Percentiles rank a stretch among this genome's conserved stretches.
These are phyloP conservation scores for Siniperca obscura DNA, from an alignment of 2,797 vertebrate genomes.

Conservation along the genomic window DNA sequence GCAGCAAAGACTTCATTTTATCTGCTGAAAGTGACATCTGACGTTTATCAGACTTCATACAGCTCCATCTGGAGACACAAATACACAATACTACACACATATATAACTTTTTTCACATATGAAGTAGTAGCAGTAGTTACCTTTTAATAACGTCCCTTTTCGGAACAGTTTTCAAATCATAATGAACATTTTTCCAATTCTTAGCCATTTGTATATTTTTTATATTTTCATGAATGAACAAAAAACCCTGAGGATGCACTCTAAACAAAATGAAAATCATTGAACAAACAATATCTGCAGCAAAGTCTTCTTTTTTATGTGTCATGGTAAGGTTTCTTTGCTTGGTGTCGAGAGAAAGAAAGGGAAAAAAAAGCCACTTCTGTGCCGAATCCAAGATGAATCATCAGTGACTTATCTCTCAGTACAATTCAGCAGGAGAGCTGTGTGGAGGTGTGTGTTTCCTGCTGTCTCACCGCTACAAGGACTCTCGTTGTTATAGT, in stretches of 20 bases:
- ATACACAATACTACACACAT: no score
- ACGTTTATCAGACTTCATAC: no score
- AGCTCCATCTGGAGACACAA: no score
- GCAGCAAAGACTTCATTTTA: no score
- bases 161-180: no score
- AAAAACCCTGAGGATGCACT: no score
- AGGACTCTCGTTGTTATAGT: background rate
- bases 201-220: background rate
- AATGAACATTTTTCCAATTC: background rate
- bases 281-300: background rate
- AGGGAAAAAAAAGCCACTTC: background rate
- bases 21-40: no score
- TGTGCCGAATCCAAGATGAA: slow-evolving; percentile 28
- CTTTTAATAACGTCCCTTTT: no score
- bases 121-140: no score
- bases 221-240: background rate
- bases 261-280: no score
- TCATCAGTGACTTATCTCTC: slow-evolving; percentile 31
- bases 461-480: slow-evolving; percentile 5
- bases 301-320: background rate
- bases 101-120: no score
- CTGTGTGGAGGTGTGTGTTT: slow-evolving; percentile 25
- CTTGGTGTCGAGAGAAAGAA: background rate
- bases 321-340: background rate
- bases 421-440: slow-evolving; percentile 1